phyloP scores from a whole-genome alignment of 1,140 invertebrate genomes.

The Drosophila bipectinata region DNA sequence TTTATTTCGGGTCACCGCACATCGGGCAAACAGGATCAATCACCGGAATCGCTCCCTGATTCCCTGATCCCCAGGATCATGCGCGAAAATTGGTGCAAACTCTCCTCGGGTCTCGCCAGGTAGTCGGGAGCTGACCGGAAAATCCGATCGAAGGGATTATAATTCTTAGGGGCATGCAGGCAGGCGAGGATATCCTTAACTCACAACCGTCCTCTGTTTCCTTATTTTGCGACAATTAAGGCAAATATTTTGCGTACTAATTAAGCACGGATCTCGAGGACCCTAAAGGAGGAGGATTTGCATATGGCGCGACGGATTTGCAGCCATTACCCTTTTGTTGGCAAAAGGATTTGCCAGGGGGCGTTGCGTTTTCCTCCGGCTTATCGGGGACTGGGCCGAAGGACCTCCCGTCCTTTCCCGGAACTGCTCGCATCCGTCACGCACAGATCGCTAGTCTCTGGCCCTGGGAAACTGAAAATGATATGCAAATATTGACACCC shows the following conservation, averaged over 20 bases:
- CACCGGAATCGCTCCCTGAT: constrained; percentile 52
- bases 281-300: constrained; percentile 43
- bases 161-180: constrained; percentile 27
- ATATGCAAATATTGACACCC: constrained; percentile 82
- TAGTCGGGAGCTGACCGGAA: constrained; percentile 68
- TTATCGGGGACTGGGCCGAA: constrained; percentile 13
- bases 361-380: constrained; percentile 55
- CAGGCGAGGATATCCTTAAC: constrained; percentile 1
- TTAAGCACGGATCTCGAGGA: constrained; percentile 55
- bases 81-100: constrained; percentile 77
- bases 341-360: constrained; percentile 60
- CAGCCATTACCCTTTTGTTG: constrained; percentile 77
- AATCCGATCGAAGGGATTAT: constrained; percentile 82
- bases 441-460: constrained; percentile 37
- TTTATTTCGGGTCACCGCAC: constrained; percentile 66
- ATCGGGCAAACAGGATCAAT: constrained; percentile 76
- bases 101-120: constrained; percentile 17
- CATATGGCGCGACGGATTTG: constrained; percentile 66
- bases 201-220: constrained; percentile 14
- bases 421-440: constrained; percentile 50
- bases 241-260: constrained; percentile 83
- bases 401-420: constrained; percentile 29
- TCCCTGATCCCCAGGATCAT: constrained; percentile 57
- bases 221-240: constrained; percentile 68
- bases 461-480: constrained; percentile 35